Percentiles rank a stretch among this genome's conserved stretches.
Conservation (phyloP, 1,140 invertebrate genomes). For the Anoplophora glabripennis region DNA sequence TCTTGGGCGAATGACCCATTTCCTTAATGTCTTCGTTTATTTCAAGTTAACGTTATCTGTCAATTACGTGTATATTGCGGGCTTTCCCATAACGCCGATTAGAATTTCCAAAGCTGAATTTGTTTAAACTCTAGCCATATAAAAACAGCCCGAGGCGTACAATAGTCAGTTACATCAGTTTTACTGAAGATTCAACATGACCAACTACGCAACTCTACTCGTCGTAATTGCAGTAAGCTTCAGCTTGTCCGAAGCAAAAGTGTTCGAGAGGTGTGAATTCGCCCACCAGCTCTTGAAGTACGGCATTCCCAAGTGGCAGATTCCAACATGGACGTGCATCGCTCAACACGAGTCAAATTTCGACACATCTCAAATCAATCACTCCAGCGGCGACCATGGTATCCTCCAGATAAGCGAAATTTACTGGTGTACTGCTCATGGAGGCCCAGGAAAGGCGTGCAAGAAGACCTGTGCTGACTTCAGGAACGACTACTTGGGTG, state of each 20-base stretch:
- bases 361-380: conserved; percentile 14
- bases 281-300: background rate
- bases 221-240: background rate
- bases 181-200: background rate
- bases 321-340: conserved; percentile 20
- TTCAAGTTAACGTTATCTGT: too few species aligned
- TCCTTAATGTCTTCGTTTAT: too few species aligned
- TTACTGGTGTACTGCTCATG: conserved; percentile 19
- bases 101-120: background rate
- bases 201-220: background rate
- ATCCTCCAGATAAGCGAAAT: conserved; percentile 24
- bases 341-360: conserved; percentile 23
- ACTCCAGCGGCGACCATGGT: conserved; percentile 13
- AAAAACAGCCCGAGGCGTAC: background rate
- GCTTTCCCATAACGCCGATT: conserved; percentile 1
- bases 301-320: background rate
- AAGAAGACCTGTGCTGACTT: conserved; percentile 20
- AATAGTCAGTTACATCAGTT: background rate
- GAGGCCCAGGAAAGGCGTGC: conserved; percentile 17
- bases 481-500: conserved; percentile 15
- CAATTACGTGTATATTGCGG: background rate
- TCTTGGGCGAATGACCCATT: too few species aligned
- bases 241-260: conserved; percentile 2
- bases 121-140: background rate
- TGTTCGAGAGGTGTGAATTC: conserved; percentile 4